A percentile compares a stretch with the other conserved stretches of the same genome.
Conservation (phyloP, 64 coral and sea anemone species). For the Exaiptasia diaphana region DNA sequence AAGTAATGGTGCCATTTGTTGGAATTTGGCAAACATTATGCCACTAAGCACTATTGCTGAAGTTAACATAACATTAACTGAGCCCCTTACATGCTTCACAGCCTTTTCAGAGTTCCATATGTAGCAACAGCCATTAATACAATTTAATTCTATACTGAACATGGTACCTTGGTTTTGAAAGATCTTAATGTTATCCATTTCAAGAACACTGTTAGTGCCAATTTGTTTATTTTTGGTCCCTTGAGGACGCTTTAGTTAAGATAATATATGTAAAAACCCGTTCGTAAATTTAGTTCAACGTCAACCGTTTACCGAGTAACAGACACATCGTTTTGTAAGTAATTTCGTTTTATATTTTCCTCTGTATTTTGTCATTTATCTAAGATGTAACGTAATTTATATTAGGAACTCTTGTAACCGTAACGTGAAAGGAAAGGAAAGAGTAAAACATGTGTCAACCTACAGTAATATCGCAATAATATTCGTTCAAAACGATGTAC, state of each 20-base stretch:
- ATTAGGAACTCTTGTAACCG: no score
- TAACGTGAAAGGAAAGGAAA: no score
- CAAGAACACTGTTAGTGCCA: neutral
- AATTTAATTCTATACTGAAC: conserved; percentile 16
- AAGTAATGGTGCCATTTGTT: neutral
- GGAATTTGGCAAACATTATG: conserved; percentile 1
- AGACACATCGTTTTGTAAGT: no score
- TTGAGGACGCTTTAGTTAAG: no score
- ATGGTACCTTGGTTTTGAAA: conserved; percentile 27
- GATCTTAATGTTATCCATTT: neutral
- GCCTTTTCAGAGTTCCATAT: conserved; percentile 17
- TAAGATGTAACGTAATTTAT: no score
- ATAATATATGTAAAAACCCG: no score
- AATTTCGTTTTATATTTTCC: no score
- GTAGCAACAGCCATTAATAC: conserved; percentile 33
- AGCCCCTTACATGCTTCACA: neutral
- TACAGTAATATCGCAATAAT: neutral
- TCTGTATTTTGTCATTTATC: no score
- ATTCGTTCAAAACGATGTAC: conserved; percentile 32
- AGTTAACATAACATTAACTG: conserved; percentile 1
- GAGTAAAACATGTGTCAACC: no score
- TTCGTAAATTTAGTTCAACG: no score
- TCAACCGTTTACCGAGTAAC: no score
- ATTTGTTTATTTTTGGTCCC: no score
- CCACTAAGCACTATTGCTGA: conserved; percentile 3